phyloP scores from a whole-genome alignment of 2,888 invertebrate genomes.

The Ormyrus nitidulus region DNA sequence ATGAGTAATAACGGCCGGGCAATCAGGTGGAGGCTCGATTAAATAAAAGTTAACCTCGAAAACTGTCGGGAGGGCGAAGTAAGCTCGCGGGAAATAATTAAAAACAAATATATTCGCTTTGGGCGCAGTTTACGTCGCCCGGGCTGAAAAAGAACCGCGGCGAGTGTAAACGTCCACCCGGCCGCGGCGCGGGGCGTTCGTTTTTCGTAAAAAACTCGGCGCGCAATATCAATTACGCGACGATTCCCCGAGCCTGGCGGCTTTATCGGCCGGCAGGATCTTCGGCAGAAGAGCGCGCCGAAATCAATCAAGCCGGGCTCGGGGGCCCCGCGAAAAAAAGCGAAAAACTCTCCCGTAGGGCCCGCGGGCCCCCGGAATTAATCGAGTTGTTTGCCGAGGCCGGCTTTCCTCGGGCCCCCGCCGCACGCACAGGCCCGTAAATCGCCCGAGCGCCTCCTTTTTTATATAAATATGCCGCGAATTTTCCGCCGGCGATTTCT shows the following conservation, averaged over 20 bases:
- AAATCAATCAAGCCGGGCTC: conserved; percentile 41
- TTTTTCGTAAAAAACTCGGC: conserved; percentile 12
- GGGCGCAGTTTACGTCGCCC: not conserved
- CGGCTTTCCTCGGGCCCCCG: conserved; percentile 25
- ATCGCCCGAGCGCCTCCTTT: conserved; percentile 9
- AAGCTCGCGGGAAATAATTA: conserved; percentile 44
- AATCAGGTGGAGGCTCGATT: conserved; percentile 25
- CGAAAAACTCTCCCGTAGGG: conserved; percentile 2
- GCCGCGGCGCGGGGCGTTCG: not conserved
- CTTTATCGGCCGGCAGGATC: conserved; percentile 34
- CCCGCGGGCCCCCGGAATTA: conserved; percentile 37
- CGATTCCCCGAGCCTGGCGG: not conserved
- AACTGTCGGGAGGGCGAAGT: not conserved
- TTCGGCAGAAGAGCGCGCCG: conserved; percentile 5
- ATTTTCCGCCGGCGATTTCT: not conserved
- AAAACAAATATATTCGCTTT: conserved; percentile 40
- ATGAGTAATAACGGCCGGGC: conserved; percentile 6
- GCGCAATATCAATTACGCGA: conserved; percentile 45
- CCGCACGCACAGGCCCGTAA: conserved; percentile 1
- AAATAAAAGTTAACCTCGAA: conserved; percentile 35
- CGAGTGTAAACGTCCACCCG: conserved; percentile 30
- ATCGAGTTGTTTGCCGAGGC: conserved; percentile 44
- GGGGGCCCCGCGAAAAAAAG: conserved; percentile 13
- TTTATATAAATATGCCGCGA: not conserved
- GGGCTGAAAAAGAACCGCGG: conserved; percentile 20